A percentile compares a stretch with the other conserved stretches of the same genome.
Evolutionary conservation across 2,888 invertebrate species (phyloP).

Genomic region (Tigriopus californicus): DNA sequence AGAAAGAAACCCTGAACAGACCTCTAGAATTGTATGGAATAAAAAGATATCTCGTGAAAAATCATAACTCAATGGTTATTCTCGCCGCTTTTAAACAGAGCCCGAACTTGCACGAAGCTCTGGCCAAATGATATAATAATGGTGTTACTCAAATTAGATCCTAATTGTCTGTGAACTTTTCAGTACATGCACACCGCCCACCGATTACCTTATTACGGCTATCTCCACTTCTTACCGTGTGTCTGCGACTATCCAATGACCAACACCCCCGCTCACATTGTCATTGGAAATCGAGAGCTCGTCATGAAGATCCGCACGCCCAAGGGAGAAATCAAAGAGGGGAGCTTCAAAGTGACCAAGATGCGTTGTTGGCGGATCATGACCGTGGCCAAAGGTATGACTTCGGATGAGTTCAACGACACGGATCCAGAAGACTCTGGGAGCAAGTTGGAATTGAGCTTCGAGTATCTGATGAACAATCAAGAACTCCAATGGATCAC

Average conservation of each 20-base stretch:
- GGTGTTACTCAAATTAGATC: not conserved
- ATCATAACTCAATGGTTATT: too few relatives aligned
- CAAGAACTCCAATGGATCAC: constrained; percentile 87
- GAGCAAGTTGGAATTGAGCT: constrained; percentile 57
- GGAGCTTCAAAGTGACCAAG: constrained; percentile 75
- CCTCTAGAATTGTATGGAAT: too few relatives aligned
- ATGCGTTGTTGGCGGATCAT: constrained; percentile 93
- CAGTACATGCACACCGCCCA: constrained; percentile 71
- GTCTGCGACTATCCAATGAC: constrained; percentile 54
- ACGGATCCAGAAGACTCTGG: not conserved
- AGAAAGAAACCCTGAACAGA: too few relatives aligned
- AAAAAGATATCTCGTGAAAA: too few relatives aligned
- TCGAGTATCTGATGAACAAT: constrained; percentile 81
- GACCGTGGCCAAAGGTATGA: constrained; percentile 1
- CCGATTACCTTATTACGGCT: constrained; percentile 70
- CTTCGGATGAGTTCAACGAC: constrained; percentile 5
- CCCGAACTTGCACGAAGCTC: too few relatives aligned
- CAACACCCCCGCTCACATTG: constrained; percentile 46
- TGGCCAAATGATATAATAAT: not conserved
- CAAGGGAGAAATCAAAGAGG: constrained; percentile 45
- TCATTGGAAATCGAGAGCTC: constrained; percentile 69
- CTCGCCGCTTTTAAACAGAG: too few relatives aligned
- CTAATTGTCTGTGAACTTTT: constrained; percentile 22
- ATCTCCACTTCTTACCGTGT: constrained; percentile 56
- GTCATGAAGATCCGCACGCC: constrained; percentile 34